Base-by-base conservation (phyloP, 2,888 invertebrate genomes). In the Tetragnatha montana region DNA sequence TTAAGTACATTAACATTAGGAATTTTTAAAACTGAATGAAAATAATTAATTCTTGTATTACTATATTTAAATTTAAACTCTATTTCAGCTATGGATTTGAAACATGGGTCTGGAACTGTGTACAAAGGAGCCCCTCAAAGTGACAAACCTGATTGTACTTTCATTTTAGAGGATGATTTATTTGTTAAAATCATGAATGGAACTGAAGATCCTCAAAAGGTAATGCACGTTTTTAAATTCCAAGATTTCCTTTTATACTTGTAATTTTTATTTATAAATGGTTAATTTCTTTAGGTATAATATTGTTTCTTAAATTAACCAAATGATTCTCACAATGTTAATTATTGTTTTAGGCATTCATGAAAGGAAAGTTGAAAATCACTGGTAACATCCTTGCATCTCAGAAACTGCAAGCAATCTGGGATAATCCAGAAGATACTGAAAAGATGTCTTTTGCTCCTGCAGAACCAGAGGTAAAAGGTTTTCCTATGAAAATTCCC, bases 341-440 rank as follows among this genome's bases (percentile, higher is more conserved):
- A 50, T 79, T 78, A 21, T 80, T 47, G 14, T 75, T 79, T 69
- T 95, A 96, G 92, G 98, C 98, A 6, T 98, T 98, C 94, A 96
- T 98, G 96, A 96, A 96, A 93, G 98, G 98, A 76, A 97, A 97
- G 94, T 94, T 98, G 91, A 98, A 98, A 94, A 95, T 98, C 90
- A 95, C 96, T 92, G 98, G 98, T 91, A 98, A 98, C 94, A 96
- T 98, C n/a, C 97, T 98, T 97, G 94, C 98, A 83, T 96, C 97
- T 4, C 98, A 98, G 94, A 98, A 98, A 94, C 94, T 99, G 87
- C 93, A 93, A 69, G 92, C 92, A 51, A 91, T 94, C 6, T 93
- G 92, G 91, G 88, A 91, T 73, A 88, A 91, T 76, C 82, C 91
- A 6, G 91, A 92, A 83, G 75, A 76, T 22, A 81, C 85, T 35